Evolutionary conservation across 2,888 invertebrate species (phyloP), one percentile per base, ranked within the genome.

Genomic region (Dinocampus coccinellae): DNA sequence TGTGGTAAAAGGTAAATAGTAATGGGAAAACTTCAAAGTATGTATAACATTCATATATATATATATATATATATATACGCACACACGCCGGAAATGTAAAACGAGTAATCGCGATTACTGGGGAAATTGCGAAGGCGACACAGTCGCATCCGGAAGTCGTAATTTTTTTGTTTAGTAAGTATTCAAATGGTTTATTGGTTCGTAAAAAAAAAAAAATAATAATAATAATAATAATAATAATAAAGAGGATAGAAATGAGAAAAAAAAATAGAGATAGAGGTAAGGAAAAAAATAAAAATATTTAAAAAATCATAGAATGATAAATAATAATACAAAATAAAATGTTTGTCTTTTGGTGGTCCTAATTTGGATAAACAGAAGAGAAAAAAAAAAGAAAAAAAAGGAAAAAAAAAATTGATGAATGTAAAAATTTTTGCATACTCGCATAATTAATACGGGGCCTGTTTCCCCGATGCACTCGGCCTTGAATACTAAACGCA

Each of bases 41-140:
- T 55, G 9, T n/a, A 13, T 42, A 6, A 6, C 16, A 22, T 16
- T 16, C 20, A 53, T 29, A 29, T 47, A 16, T 16, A 6, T 47
- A 47, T n/a, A 47, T 47, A 7, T 20, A 57, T 57, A 24, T 57
- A 57, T 26, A 70, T 70, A 57, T 57, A 57, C 24, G 6, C 61
- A 55, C 70, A 65, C 39, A 70, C 70, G 62, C 73, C 74, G 75
- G 73, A 72, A 74, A 74, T 72, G 74, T 72, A 63, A 70, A 74
- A 73, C 66, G 75, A 72, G 73, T 73, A 72, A 75, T 77, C 77
- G 74, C 74, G 77, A 77, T 77, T 77, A 77, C 76, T 53, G 70
- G 74, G 72, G 74, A 77, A 75, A 77, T 77, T 72, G 57, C 70
- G 26, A 58, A 70, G 64, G 70, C 70, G 64, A 55, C 58, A 70